Evolutionary conservation across 92 coral and sea anemone genomes (phyloP).

Genomic region (Zoanthus sociatus): DNA sequence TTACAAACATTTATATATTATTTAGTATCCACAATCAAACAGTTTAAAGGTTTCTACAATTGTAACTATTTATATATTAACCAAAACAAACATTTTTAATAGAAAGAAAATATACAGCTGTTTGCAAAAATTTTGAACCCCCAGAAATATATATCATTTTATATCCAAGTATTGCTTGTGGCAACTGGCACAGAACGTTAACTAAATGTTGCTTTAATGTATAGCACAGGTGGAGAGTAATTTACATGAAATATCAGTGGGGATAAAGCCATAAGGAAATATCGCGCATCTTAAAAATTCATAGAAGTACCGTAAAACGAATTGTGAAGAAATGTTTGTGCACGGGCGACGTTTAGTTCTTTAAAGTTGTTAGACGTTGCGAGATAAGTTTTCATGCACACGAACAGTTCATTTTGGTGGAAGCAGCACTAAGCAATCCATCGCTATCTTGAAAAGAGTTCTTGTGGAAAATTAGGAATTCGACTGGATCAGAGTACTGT

Average conservation of each 20-base stretch:
- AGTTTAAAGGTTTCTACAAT: too few relatives aligned
- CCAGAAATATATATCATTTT: background rate
- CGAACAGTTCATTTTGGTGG: slow-evolving; percentile 1
- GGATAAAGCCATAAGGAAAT: background rate
- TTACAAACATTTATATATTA: too few relatives aligned
- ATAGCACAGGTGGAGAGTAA: background rate
- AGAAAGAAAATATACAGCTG: too few relatives aligned
- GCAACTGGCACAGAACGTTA: background rate
- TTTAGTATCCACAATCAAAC: too few relatives aligned
- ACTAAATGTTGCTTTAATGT: background rate
- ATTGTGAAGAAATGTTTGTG: slow-evolving; percentile 27
- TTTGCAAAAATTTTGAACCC: too few relatives aligned
- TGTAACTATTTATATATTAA: too few relatives aligned
- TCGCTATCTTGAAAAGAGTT: slow-evolving; percentile 20
- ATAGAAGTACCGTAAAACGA: slow-evolving; percentile 22
- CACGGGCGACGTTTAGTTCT: background rate
- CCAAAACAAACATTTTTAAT: too few relatives aligned
- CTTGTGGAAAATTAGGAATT: slow-evolving; percentile 12
- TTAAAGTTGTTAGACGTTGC: background rate
- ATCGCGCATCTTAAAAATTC: slow-evolving; percentile 7
- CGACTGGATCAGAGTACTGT: slow-evolving; percentile 40
- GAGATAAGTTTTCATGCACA: slow-evolving; percentile 1
- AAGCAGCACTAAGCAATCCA: background rate
- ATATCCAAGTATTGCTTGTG: background rate
- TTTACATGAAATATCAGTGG: slow-evolving; percentile 17